A percentile compares a stretch with the other conserved stretches of the same genome.
These are phyloP conservation scores for Pararge aegeria DNA, from an alignment of 1,140 invertebrate genomes.

Conservation along the genomic window DNA sequence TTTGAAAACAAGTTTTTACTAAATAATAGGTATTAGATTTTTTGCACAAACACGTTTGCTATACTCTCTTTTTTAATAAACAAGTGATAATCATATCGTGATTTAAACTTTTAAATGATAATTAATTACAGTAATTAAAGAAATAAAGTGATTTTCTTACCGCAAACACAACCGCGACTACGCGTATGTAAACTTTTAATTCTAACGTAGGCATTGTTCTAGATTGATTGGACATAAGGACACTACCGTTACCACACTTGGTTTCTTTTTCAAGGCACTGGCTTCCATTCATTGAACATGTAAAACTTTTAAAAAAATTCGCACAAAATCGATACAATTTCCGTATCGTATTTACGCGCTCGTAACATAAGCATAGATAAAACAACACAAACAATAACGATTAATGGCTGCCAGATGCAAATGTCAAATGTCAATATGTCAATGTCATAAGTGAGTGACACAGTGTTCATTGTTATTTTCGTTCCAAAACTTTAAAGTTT, in stretches of 20 bases:
- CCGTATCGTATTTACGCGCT: slow-evolving; percentile 33
- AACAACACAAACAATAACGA: slow-evolving; percentile 13
- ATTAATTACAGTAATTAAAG: slow-evolving; percentile 19
- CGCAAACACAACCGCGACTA: slow-evolving; percentile 65
- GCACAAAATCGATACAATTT: slow-evolving; percentile 27
- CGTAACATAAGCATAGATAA: slow-evolving; percentile 16
- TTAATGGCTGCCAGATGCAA: slow-evolving; percentile 3
- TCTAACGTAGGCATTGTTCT: slow-evolving; percentile 64
- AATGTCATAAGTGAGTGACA: slow-evolving; percentile 1
- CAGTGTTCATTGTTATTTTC: neutral
- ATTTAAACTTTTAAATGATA: neutral
- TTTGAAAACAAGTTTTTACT: too few species aligned
- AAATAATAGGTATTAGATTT: too few species aligned
- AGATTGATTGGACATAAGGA: slow-evolving; percentile 61
- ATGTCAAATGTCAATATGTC: slow-evolving; percentile 25
- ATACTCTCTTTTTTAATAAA: too few species aligned
- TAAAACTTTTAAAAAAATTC: slow-evolving; percentile 17
- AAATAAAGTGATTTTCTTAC: slow-evolving; percentile 21
- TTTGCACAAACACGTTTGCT: too few species aligned
- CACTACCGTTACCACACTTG: slow-evolving; percentile 9
- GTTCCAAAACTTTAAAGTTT: too few species aligned
- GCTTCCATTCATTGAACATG: slow-evolving; percentile 18
- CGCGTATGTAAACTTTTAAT: slow-evolving; percentile 58
- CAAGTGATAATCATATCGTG: neutral
- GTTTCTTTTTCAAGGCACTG: slow-evolving; percentile 10